Evolutionary conservation across 2,113 vertebrate genomes (phyloP), one percentile per base, ranked within the genome.

Genomic region (Cavia porcellus): DNA sequence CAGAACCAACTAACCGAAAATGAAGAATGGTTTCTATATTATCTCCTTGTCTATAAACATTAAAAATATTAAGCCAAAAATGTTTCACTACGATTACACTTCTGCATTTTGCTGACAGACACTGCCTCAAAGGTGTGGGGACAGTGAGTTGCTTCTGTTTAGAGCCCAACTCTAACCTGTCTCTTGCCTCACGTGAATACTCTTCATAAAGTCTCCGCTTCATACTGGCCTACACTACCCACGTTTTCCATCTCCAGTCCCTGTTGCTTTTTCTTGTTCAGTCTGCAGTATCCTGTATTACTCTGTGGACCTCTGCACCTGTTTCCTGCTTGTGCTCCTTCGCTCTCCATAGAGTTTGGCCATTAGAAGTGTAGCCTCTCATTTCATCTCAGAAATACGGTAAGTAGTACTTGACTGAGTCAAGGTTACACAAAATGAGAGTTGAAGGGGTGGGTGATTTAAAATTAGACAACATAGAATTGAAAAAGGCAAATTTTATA

Each of bases 171-270:
- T n/a, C 14, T 35, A 15, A 20, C 32, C 32, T 11, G 6, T 17
- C 3, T 5, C 7, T 25, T 10, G 0, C 55, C 28, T 75, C 11
- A 1, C 25, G 2, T 61, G 1, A 10, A 1, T 24, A 28, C 42
- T 32, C 19, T 17, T 7, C 61, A 5, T 3, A 0, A 3, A 32
- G 47, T 38, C n/a, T 82, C 52, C 55, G 24, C 61, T 61, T 6
- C 25, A 9, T 12, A 13, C 19, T 19, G 10, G 8, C 38, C 24
- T 32, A 0, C 42, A 35, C 2, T 72, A 13, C 12, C 6, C 45
- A 17, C 2, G 12, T 47, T 47, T 77, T 50, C 74, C 6, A 10
- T 64, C 25, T 61, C 47, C 11, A 7, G 25, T 55, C 17, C 20
- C 59, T 62, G 61, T 4, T 11, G 17, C 8, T 22, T 83, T n/a